phyloP scores from a whole-genome alignment of 2,797 vertebrate genomes.

The Brotogeris chrysoptera region DNA sequence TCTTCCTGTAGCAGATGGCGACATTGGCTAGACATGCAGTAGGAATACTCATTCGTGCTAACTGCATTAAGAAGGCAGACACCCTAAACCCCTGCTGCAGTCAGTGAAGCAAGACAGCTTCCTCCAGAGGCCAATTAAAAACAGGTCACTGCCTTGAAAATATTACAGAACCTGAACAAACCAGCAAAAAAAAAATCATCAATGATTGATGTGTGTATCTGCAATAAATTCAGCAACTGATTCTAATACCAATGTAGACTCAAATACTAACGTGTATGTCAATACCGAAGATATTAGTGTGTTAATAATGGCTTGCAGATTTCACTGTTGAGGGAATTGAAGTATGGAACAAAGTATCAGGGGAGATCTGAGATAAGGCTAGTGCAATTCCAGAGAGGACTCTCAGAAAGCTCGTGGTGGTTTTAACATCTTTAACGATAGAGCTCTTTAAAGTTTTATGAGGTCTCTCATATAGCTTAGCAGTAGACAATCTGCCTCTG shows the following conservation, averaged over 20 bases:
- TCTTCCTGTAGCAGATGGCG: background rate
- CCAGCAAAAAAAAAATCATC: background rate
- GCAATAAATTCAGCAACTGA: background rate
- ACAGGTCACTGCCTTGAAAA: slow-evolving; percentile 13
- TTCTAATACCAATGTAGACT: background rate
- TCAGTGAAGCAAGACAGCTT: background rate
- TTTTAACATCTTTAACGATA: background rate
- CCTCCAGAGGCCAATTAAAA: slow-evolving; percentile 22
- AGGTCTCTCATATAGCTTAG: background rate
- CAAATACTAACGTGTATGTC: background rate
- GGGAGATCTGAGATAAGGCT: background rate
- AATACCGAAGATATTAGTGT: background rate
- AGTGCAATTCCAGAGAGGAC: background rate
- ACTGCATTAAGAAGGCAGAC: background rate
- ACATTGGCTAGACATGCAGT: background rate
- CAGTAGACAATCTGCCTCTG: background rate
- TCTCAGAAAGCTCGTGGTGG: background rate
- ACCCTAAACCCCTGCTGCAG: background rate
- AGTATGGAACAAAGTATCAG: background rate
- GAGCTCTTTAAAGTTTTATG: background rate
- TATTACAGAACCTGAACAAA: background rate
- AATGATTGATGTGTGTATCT: background rate
- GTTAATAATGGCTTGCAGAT: background rate
- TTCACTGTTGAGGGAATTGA: background rate
- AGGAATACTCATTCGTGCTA: background rate